These are phyloP conservation scores for Caradrina clavipalpis DNA, from an alignment of 2,888 invertebrate genomes.

Conservation along the genomic window DNA sequence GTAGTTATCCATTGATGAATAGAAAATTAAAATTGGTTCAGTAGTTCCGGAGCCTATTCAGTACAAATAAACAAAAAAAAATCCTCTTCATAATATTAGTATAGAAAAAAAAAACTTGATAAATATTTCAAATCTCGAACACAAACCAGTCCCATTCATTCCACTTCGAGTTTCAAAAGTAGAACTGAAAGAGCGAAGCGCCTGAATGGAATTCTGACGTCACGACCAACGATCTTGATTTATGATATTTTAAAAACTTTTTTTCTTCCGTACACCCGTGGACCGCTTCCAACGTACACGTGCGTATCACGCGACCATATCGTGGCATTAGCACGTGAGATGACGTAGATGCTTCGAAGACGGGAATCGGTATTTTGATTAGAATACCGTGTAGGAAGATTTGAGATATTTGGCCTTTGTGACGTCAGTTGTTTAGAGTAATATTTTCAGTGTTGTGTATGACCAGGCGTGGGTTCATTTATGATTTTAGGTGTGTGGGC, in stretches of 20 bases:
- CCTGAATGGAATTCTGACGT: conserved; percentile 75
- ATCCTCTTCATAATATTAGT: too few species aligned
- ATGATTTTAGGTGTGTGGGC: neutral
- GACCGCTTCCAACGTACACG: conserved; percentile 72
- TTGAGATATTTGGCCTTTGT: conserved; percentile 23
- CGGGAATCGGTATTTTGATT: conserved; percentile 43
- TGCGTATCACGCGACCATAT: conserved; percentile 68
- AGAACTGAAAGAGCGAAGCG: conserved; percentile 33
- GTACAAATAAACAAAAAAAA: too few species aligned
- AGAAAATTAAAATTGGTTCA: too few species aligned
- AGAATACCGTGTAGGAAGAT: conserved; percentile 31
- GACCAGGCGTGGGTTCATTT: neutral
- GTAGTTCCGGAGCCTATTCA: too few species aligned
- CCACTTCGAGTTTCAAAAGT: conserved; percentile 59
- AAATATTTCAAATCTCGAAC: conserved; percentile 24
- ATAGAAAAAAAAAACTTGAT: neutral
- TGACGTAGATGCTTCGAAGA: conserved; percentile 50
- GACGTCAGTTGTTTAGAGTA: conserved; percentile 40
- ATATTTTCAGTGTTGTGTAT: conserved; percentile 30
- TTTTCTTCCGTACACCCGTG: conserved; percentile 67
- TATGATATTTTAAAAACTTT: conserved; percentile 76
- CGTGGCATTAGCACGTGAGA: conserved; percentile 65
- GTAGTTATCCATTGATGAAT: too few species aligned
- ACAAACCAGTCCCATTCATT: conserved; percentile 2
- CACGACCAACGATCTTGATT: conserved; percentile 69